These are phyloP conservation scores for Sesamia inferens DNA, from an alignment of 2,888 invertebrate genomes.

Conservation along the genomic window DNA sequence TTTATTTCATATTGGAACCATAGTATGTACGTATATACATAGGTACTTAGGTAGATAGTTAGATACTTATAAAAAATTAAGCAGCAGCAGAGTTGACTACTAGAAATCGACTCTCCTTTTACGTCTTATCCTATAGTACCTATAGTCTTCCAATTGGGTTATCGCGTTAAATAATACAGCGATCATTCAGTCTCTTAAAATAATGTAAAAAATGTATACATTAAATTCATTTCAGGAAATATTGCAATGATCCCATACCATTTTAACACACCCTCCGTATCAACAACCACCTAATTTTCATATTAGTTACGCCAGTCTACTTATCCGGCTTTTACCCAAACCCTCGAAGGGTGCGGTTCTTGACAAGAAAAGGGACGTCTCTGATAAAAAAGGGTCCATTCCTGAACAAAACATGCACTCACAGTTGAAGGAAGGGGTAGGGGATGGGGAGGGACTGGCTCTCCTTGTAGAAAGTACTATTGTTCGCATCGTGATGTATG, in stretches of 20 bases:
- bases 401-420: slow-evolving; percentile 59
- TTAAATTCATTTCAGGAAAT: not conserved
- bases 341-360: slow-evolving; percentile 41
- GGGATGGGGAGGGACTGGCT: not conserved
- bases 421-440: slow-evolving; percentile 24
- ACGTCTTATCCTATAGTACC: too few relatives aligned
- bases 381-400: slow-evolving; percentile 60
- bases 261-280: slow-evolving; percentile 7
- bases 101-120: not conserved
- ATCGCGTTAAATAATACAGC: too few relatives aligned
- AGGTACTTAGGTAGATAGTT: too few relatives aligned
- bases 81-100: not conserved
- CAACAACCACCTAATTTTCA: slow-evolving; percentile 37
- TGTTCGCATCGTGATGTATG: slow-evolving; percentile 45
- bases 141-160: too few relatives aligned
- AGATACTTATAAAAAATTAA: too few relatives aligned
- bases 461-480: slow-evolving; percentile 37
- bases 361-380: slow-evolving; percentile 57
- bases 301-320: slow-evolving; percentile 37
- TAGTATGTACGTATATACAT: too few relatives aligned
- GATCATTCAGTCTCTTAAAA: too few relatives aligned
- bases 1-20: too few relatives aligned
- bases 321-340: slow-evolving; percentile 41
- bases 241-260: not conserved
- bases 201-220: not conserved